phyloP scores from a whole-genome alignment of 1,140 invertebrate species.

The Calephelis nemesis region DNA sequence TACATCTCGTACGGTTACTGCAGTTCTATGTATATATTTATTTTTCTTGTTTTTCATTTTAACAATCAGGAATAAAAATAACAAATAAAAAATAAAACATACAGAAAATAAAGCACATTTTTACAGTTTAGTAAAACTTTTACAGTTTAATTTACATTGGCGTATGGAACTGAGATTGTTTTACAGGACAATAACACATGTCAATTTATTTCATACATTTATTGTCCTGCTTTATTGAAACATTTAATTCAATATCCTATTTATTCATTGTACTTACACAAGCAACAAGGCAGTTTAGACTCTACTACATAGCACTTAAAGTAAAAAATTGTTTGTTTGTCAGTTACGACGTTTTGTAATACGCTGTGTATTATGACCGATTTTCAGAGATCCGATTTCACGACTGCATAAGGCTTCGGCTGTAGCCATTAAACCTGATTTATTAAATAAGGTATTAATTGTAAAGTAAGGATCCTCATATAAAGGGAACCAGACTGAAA shows the following conservation, averaged over 20 bases:
- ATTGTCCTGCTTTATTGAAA: conserved; percentile 3
- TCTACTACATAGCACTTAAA: background rate
- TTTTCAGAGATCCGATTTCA: conserved; percentile 30
- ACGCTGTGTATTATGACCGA: conserved; percentile 21
- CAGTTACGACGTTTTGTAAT: conserved; percentile 6
- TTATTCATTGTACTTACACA: background rate
- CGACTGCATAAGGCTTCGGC: conserved; percentile 23
- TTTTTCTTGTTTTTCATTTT: no score
- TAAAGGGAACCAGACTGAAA: background rate
- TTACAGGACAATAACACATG: background rate
- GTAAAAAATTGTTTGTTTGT: background rate
- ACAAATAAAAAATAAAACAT: no score
- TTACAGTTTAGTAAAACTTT: no score
- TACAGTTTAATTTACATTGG: no score
- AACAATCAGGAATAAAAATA: no score
- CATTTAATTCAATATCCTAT: conserved; percentile 14
- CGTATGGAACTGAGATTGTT: no score
- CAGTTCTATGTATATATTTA: no score
- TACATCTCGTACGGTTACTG: no score
- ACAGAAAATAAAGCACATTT: no score
- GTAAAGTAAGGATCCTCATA: background rate
- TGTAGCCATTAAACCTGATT: conserved; percentile 11
- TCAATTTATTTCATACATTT: conserved; percentile 9
- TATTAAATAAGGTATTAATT: conserved; percentile 15
- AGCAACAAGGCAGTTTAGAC: background rate